Conservation (phyloP, 2,888 invertebrate genomes). For the Campoletis raptor region DNA sequence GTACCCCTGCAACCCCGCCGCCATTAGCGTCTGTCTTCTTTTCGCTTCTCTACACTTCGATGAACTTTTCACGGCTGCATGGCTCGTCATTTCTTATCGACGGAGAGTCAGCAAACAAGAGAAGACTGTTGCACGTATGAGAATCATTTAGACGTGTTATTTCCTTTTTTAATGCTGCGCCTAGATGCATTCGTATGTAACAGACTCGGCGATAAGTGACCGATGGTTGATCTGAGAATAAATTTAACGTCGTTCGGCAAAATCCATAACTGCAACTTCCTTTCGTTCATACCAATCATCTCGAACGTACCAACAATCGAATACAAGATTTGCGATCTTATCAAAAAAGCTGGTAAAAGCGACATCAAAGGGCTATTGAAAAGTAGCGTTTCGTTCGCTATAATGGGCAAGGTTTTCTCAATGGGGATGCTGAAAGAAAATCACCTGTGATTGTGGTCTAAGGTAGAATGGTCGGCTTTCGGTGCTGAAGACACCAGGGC, state of each 20-base stretch:
- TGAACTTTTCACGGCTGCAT: neutral
- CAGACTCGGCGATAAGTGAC: conserved; percentile 61
- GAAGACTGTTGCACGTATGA: conserved; percentile 5
- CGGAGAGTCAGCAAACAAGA: conserved; percentile 57
- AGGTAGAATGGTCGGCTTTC: conserved; percentile 89
- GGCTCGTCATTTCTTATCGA: conserved; percentile 59
- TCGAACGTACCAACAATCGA: neutral
- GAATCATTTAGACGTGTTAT: neutral
- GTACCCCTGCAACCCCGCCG: neutral
- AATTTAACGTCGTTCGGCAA: conserved; percentile 14
- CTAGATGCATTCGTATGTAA: neutral
- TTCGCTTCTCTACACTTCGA: neutral
- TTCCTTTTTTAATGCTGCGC: neutral
- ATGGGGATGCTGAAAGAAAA: conserved; percentile 29
- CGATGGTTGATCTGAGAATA: conserved; percentile 47
- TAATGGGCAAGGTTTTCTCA: neutral
- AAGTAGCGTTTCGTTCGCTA: neutral
- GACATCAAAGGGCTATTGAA: neutral
- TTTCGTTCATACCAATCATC: neutral
- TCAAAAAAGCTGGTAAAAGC: neutral
- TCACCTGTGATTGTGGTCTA: conserved; percentile 91
- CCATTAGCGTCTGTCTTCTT: neutral
- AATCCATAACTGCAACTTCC: neutral
- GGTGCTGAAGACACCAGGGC: conserved; percentile 91
- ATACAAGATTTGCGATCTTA: neutral